Percentiles rank a stretch among this genome's conserved stretches.
Evolutionary conservation across 2,797 vertebrate genomes (phyloP).

Genomic region (Lates japonicus): DNA sequence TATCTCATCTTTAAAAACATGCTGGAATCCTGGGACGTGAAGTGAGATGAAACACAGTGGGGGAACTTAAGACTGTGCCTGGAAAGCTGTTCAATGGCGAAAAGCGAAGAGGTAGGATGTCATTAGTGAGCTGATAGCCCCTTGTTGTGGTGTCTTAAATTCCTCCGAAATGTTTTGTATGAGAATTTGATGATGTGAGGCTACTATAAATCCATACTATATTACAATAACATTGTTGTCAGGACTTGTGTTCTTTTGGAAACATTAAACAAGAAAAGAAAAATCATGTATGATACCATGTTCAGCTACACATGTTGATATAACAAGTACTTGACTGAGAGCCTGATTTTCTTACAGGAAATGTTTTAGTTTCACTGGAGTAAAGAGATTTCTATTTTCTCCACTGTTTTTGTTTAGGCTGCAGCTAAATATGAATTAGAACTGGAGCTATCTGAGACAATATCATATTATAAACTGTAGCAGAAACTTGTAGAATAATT

Average conservation of each 20-base stretch:
- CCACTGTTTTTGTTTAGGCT: not conserved
- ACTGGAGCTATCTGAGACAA: not conserved
- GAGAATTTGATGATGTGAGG: constrained; percentile 15
- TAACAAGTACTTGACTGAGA: not conserved
- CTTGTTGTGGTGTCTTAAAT: constrained; percentile 28
- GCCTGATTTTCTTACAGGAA: constrained; percentile 4
- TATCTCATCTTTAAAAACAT: constrained; percentile 35
- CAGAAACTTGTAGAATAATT: not conserved
- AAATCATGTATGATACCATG: too few species aligned
- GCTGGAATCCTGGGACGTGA: constrained; percentile 30
- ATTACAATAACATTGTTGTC: not conserved
- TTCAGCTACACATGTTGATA: too few species aligned
- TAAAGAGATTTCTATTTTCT: not conserved
- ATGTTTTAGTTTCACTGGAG: not conserved
- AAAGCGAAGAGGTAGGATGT: constrained; percentile 58
- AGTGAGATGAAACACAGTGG: too few species aligned
- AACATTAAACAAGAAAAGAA: not conserved
- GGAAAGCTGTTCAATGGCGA: constrained; percentile 58
- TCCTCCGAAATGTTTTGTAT: constrained; percentile 29
- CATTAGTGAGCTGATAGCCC: constrained; percentile 57
- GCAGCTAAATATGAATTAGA: not conserved
- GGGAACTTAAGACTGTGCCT: constrained; percentile 49
- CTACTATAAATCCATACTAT: not conserved
- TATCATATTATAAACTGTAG: not conserved
- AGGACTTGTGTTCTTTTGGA: not conserved